Evolutionary conservation across 2,888 invertebrate species (phyloP).

Genomic region (Lasioglossum zephyrum): DNA sequence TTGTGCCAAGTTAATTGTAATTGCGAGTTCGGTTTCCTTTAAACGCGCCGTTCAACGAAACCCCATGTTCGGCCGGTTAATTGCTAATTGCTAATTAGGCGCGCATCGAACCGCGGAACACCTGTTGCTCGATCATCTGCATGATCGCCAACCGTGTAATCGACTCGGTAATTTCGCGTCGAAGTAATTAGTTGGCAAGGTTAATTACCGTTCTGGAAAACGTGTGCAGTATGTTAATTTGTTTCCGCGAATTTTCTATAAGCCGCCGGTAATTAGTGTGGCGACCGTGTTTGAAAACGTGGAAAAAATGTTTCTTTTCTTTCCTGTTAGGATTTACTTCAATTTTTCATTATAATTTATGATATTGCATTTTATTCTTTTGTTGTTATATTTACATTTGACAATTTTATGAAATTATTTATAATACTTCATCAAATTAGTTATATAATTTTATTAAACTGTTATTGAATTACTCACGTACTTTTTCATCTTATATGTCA

Average conservation of each 20-base stretch:
- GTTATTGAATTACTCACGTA: background rate
- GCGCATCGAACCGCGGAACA: background rate
- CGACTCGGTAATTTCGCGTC: background rate
- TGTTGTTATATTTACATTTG: no score
- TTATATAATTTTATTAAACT: background rate
- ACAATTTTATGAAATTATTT: no score
- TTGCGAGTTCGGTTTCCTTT: background rate
- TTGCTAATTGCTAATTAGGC: background rate
- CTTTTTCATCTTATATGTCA: background rate
- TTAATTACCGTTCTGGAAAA: background rate
- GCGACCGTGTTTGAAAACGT: background rate
- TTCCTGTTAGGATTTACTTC: background rate
- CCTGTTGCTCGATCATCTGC: background rate
- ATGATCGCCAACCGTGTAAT: background rate
- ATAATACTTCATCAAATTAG: no score
- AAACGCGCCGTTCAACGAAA: background rate
- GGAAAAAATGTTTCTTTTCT: background rate
- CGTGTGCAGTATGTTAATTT: background rate
- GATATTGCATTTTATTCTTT: no score
- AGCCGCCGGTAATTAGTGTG: background rate
- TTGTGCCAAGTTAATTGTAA: background rate
- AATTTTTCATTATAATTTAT: background rate
- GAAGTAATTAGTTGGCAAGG: constrained; percentile 10
- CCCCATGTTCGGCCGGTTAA: background rate
- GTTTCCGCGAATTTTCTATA: background rate